These are phyloP conservation scores for Grus americana DNA, from an alignment of 2,113 vertebrate genomes.

Conservation along the genomic window DNA sequence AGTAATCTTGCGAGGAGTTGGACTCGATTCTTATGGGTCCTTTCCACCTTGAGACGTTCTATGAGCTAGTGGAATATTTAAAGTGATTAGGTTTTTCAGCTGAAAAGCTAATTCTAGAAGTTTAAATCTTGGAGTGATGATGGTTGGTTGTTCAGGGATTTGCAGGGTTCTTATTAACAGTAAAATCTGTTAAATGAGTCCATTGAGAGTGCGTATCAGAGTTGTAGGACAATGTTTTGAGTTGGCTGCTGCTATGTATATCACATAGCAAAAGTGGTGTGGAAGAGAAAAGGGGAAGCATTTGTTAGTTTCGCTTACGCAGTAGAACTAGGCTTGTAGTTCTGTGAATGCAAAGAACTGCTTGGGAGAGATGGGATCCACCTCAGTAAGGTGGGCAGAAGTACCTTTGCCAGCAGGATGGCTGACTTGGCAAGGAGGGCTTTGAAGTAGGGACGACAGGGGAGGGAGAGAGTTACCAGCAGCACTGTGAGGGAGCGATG, in stretches of 20 bases:
- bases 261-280: background rate
- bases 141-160: background rate
- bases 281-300: background rate
- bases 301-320: background rate
- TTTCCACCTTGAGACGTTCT: background rate
- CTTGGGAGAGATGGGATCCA: background rate
- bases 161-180: background rate
- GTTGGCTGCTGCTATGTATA: background rate
- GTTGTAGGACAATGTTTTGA: background rate
- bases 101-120: background rate
- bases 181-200: background rate
- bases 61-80: background rate
- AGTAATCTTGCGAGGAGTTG: background rate
- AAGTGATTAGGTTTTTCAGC: background rate
- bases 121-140: background rate
- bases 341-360: background rate
- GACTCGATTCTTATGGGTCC: background rate
- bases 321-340: background rate
- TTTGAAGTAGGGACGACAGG: background rate
- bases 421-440: background rate
- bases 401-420: background rate
- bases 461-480: background rate
- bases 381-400: background rate
- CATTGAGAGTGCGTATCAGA: rapidly evolving
- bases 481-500: background rate